Base-by-base conservation (phyloP, 2,888 invertebrate genomes). In the Phyto melanocephala region DNA sequence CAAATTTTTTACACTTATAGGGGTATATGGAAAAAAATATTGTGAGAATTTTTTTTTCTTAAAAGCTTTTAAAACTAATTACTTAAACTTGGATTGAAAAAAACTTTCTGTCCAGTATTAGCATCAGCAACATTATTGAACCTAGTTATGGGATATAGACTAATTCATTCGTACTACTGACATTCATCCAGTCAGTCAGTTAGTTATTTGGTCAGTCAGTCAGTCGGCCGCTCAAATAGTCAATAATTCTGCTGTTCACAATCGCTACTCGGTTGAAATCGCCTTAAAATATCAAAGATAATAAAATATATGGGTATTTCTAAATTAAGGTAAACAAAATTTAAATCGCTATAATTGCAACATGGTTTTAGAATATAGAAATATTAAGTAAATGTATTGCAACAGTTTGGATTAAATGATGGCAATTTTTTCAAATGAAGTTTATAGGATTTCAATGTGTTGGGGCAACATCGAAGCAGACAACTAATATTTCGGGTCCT, bases 201-300 rank as follows among this genome's bases (percentile, higher is more conserved):
- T 40, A 60, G 11, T 11, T n/a, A n/a, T n/a, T n/a, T 13, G 11
- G 24, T 6, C 52, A 24, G 15, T 7, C 54, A 22, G 33, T 24
- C 45, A 35, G 37, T 1, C 62, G 22, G 70, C 33, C 37, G 22
- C 15, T 37, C 70, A 52, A 28, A 28, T 28, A 3, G 10, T 52
- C 52, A 54, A n/a, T n/a, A n/a, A n/a, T n/a, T n/a, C n/a, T 8
- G n/a, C 20, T 4, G 35, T 28, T 33, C 50, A 50, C 65, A 56
- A 67, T 42, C 52, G 54, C 62, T 20, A 62, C 62, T 77, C 70
- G 77, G 70, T 77, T 77, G 54, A 70, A 77, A 77, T 63, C 54
- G 24, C 70, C 54, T 52, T 35, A 13, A 70, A 77, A 70, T 70
- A 77, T 52, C 62, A 54, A 24, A 70, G 70, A 35, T 50, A 52